Evolutionary conservation across 2,113 vertebrate genomes (phyloP).

Genomic region (Neolamprologus kungweensis): DNA sequence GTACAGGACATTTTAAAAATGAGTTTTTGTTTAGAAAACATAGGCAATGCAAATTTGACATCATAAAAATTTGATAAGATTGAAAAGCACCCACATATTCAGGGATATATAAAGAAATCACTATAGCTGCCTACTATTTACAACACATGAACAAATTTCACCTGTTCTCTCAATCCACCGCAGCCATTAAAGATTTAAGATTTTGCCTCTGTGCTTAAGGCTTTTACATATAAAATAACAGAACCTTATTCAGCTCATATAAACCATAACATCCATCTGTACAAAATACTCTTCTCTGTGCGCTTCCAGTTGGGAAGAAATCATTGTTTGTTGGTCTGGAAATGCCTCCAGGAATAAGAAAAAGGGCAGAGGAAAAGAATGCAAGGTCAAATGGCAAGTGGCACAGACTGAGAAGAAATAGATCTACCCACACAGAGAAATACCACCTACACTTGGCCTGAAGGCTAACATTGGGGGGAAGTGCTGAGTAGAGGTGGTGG

Average conservation of each 20-base stretch:
- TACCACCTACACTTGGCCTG: background rate
- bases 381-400: slow-evolving; percentile 23
- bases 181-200: background rate
- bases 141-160: background rate
- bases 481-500: background rate
- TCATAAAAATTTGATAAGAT: background rate
- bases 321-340: background rate
- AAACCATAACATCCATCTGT: background rate
- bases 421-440: slow-evolving; percentile 13
- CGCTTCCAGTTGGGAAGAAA: background rate
- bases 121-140: background rate
- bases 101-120: background rate
- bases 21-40: background rate
- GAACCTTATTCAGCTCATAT: background rate
- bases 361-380: background rate
- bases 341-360: background rate
- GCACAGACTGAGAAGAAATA: slow-evolving; percentile 13
- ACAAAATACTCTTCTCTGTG: background rate
- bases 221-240: background rate
- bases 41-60: background rate
- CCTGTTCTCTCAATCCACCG: background rate
- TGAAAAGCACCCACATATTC: background rate
- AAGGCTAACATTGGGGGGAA: background rate
- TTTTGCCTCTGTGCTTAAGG: background rate
- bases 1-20: background rate